Evolutionary conservation across 2,113 vertebrate species (phyloP).

Genomic region (Hydrochoerus hydrochaeris): DNA sequence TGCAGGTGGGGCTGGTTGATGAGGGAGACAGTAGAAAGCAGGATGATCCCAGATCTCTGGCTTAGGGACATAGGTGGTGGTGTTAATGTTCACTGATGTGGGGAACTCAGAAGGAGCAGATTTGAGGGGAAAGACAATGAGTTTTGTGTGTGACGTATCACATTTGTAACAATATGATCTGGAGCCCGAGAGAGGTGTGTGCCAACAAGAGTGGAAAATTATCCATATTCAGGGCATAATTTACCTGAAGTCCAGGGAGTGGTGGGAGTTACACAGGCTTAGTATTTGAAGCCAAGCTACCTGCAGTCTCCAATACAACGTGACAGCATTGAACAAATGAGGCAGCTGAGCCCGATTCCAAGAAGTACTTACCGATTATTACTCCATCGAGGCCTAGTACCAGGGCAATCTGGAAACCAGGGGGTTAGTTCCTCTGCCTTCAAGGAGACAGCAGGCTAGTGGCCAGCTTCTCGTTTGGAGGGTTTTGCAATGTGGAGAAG

Average conservation of each 20-base stretch:
- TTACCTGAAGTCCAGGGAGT: neutral
- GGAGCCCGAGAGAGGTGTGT: neutral
- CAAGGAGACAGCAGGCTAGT: neutral
- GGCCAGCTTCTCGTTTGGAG: neutral
- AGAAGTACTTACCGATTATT: neutral
- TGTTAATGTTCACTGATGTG: neutral
- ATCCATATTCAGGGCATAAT: rapidly evolving
- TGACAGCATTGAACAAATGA: neutral
- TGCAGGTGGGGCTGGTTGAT: neutral
- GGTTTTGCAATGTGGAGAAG: neutral
- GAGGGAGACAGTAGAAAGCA: neutral
- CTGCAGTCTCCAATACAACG: neutral
- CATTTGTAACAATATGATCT: neutral
- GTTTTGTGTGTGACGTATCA: rapidly evolving
- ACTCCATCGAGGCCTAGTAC: neutral
- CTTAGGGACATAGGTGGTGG: neutral
- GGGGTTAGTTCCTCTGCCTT: neutral
- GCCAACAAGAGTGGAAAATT: neutral
- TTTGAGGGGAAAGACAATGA: neutral
- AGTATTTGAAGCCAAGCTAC: neutral
- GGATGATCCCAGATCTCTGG: neutral
- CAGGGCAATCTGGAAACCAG: no score
- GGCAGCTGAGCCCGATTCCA: rapidly evolving
- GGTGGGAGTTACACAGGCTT: neutral
- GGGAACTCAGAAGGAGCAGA: neutral